Evolutionary conservation across 2,888 invertebrate genomes (phyloP).

Genomic region (Cylindroiulus punctatus): DNA sequence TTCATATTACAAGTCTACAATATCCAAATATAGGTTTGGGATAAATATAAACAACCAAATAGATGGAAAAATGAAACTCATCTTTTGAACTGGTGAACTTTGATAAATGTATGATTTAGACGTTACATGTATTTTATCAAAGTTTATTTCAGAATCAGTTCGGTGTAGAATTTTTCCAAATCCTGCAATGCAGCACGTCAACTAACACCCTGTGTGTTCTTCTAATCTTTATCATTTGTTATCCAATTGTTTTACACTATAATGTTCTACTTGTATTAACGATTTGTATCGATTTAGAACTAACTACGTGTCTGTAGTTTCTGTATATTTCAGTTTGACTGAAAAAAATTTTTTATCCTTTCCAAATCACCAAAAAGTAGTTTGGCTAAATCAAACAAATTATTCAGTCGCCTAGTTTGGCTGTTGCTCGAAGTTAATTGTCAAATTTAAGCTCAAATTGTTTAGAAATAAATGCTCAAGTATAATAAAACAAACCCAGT

Average conservation of each 20-base stretch:
- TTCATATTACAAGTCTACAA: neutral
- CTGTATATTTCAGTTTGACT: too few relatives aligned
- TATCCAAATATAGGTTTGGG: neutral
- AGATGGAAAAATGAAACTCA: neutral
- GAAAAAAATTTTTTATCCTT: too few relatives aligned
- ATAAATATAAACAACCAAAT: neutral
- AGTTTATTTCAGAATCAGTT: neutral
- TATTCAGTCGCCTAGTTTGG: too few relatives aligned
- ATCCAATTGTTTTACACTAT: neutral
- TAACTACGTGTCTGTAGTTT: neutral
- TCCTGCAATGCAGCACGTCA: neutral
- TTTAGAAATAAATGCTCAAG: too few relatives aligned
- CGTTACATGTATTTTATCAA: neutral
- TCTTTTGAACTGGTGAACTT: constrained; percentile 24
- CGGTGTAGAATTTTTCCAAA: neutral
- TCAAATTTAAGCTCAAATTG: too few relatives aligned
- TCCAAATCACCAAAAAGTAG: too few relatives aligned
- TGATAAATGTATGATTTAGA: neutral
- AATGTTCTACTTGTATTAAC: neutral
- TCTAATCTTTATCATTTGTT: neutral
- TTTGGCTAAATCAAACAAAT: too few relatives aligned
- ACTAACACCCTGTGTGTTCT: constrained; percentile 6
- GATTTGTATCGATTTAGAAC: neutral
- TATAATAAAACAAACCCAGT: too few relatives aligned
- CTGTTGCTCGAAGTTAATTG: too few relatives aligned